Conservation (phyloP, 2,797 vertebrate species). For the Hydrocynus forskahlii region DNA sequence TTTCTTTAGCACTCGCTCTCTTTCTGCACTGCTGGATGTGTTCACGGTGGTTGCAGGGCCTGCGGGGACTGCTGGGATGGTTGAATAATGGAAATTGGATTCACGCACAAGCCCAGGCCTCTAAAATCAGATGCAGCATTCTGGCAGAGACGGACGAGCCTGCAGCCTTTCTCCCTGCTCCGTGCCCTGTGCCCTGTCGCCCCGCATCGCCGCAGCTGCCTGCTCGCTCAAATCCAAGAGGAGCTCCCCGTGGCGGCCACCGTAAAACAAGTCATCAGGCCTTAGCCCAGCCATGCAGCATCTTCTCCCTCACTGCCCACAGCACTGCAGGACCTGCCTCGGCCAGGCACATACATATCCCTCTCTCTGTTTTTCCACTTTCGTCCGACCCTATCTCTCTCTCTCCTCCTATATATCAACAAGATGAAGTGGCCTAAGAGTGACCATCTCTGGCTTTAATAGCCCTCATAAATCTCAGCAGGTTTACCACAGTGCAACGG, state of each 20-base stretch:
- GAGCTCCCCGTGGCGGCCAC: slow-evolving; percentile 22
- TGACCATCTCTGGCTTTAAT: slow-evolving; percentile 77
- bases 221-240: slow-evolving; percentile 21
- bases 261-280: slow-evolving; percentile 53
- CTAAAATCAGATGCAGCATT: slow-evolving; percentile 40
- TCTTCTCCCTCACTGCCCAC: slow-evolving; percentile 21
- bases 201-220: background rate
- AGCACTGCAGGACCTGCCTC: slow-evolving; percentile 16
- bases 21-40: slow-evolving; percentile 23
- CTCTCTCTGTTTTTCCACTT: slow-evolving; percentile 49
- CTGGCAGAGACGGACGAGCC: slow-evolving; percentile 45
- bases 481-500: slow-evolving; percentile 59
- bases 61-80: slow-evolving; percentile 40
- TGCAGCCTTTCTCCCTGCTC: background rate
- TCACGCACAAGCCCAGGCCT: slow-evolving; percentile 39
- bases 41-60: slow-evolving; percentile 19
- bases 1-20: slow-evolving; percentile 3
- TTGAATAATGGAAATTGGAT: slow-evolving; percentile 58
- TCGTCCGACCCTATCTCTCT: slow-evolving; percentile 57
- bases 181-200: background rate
- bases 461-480: slow-evolving; percentile 76
- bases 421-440: slow-evolving; percentile 77
- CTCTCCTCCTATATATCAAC: slow-evolving; percentile 67
- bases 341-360: slow-evolving; percentile 14
- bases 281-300: slow-evolving; percentile 33